Base-by-base conservation (phyloP, 53 echinoderm and acorn worm species). In the Luidia sarsii region DNA sequence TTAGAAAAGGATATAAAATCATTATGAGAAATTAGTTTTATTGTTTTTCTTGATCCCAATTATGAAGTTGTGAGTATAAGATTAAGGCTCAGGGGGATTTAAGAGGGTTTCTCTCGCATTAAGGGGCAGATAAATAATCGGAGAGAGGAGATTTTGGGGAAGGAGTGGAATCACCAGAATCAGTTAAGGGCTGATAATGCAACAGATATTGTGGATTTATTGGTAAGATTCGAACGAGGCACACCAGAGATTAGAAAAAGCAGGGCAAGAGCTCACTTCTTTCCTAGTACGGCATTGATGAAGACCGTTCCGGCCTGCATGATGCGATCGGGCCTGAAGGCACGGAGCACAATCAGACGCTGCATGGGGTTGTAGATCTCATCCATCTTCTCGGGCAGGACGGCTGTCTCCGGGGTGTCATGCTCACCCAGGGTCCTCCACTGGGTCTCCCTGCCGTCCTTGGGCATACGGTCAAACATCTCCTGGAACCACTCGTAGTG, bases 381-480 rank as follows among this genome's bases (percentile, higher is more conserved):
- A 28, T 99, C 94, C 99, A 99, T 99, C 82, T 91, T 99, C 89
- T 99, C 99, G 1, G 99, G 99, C 19, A 99, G 61, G 10, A 91
- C 87, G 36, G 81, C 80, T 5, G 63, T 85, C 62, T 99, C 99
- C 9, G 99, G 99, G 39, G 87, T 86, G 37, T 94, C 99, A 39
- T 99, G 99, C 37, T 99, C 99, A 10, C 91, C 89, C 4, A 91
- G 49, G 48, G 94, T 89, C 38, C 99, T 91, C 99, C 99, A 99
- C 52, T 94, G 99, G 18, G 99, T 99, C 73, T 99, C 99, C 2
- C 99, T 82, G 3, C 99, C 99, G 24, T 99, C 99, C 87, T 94
- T 99, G 32, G 99, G 91, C 99, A 99, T 99, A 33, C 94, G 86
- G 74, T 99, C 99, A 88, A 99, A 99, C 94, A 99, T 99, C 68